Conservation (phyloP, 2,113 vertebrate species). For the Chlamydotis undulata region DNA sequence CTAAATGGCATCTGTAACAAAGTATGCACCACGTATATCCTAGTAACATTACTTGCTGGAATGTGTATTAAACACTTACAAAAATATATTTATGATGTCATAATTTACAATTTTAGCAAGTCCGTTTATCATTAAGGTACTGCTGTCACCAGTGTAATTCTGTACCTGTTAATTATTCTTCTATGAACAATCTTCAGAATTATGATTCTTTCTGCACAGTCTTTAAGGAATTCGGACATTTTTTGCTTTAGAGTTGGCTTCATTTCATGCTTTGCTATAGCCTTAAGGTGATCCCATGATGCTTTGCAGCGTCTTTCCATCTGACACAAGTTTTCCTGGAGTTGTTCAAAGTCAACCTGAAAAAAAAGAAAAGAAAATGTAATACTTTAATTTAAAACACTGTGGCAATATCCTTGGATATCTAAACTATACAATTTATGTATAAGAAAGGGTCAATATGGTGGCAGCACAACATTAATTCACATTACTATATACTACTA, state of each 20-base stretch:
- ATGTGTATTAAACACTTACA: not conserved
- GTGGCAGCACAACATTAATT: not conserved
- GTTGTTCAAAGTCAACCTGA: conserved; percentile 97
- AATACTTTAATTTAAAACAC: not conserved
- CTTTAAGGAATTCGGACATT: conserved; percentile 96
- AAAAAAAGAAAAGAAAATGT: conserved; percentile 40
- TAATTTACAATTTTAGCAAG: not conserved
- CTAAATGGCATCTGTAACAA: not conserved
- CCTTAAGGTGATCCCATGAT: conserved; percentile 98
- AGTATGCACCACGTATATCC: not conserved
- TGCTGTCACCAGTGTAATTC: not conserved
- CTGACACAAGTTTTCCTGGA: conserved; percentile 94
- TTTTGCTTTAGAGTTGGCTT: conserved; percentile 92
- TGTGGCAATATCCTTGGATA: not conserved
- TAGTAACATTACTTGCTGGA: not conserved
- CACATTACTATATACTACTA: not conserved
- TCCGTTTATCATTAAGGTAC: not conserved
- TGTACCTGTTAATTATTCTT: conserved; percentile 95
- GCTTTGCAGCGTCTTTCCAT: conserved; percentile 96
- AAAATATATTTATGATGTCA: not conserved
- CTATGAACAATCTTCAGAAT: conserved; percentile 95
- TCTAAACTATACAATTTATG: not conserved
- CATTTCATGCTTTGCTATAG: conserved; percentile 97
- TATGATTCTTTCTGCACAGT: conserved; percentile 96
- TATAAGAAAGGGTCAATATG: not conserved